Base-by-base conservation (phyloP, 2,113 vertebrate species). In the Antechinus stuartii region DNA sequence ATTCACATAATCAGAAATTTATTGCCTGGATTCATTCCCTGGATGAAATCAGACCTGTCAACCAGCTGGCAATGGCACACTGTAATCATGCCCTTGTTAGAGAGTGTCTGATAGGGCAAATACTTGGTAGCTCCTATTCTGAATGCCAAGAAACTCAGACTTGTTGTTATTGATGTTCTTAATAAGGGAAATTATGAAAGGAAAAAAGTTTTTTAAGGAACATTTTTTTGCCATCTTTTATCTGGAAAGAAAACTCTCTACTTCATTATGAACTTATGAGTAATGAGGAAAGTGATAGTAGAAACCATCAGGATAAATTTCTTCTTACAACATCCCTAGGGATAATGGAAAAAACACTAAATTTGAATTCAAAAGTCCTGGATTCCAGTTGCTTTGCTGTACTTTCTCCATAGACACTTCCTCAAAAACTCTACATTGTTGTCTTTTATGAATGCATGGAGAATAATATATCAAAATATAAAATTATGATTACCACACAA, bases 1-100 rank as follows among this genome's bases (percentile, higher is more conserved):
- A 84, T 84, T 84, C 68, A 84, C 68, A 84, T 42, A 84, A 84
- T 84, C 68, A 84, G 68, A 84, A 42, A 84, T 84, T 84, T 84
- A 84, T 84, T 84, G 68, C 68, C 68, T 84, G 68, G 68, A 84
- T 84, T 84, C 68, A 84, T 84, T 84, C 68, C 68, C 68, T 84
- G 68, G n/a, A 84, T 84, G 19, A 42, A 84, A 42, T 19, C 68
- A 84, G 68, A 42, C n/a, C 68, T 84, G 68, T 84, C 68, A 84
- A n/a, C 68, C 42, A 19, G 68, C 68, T 84, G 68, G 68, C 68
- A 84, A n/a, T 84, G 68, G n/a, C n/a, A 84, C 42, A 42, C 68
- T 84, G 68, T 42, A 84, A 84, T 84, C n/a, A 19, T 84, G 68
- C n/a, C 68, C n/a, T 84, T 84, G 6, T 42, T 84, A 84, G 68